Evolutionary conservation across 1,140 invertebrate species (phyloP).

Genomic region (Pseudomyrmex flavicornis): DNA sequence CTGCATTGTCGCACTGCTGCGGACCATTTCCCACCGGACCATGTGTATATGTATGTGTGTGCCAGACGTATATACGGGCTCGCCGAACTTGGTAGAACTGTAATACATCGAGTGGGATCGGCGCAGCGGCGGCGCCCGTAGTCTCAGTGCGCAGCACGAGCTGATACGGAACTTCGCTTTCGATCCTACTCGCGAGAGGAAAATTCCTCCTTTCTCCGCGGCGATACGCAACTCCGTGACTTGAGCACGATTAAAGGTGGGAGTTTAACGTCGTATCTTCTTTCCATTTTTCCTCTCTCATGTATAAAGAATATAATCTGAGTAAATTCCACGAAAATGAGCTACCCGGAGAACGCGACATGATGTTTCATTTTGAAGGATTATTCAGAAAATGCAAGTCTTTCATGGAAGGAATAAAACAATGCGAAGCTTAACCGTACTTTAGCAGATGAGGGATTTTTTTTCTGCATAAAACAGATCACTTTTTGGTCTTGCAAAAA

Average conservation of each 20-base stretch:
- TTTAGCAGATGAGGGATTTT: no score
- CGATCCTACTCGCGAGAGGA: conserved; percentile 28
- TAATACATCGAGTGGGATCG: background rate
- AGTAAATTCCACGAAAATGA: conserved; percentile 4
- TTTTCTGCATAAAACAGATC: background rate
- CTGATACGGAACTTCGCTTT: conserved; percentile 45
- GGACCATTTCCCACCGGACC: conserved; percentile 48
- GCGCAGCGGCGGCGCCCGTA: background rate
- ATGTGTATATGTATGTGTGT: background rate
- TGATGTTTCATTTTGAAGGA: background rate
- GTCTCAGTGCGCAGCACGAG: conserved; percentile 2
- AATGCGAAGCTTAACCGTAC: background rate
- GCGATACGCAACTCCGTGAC: background rate
- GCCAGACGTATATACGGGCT: background rate
- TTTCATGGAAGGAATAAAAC: background rate
- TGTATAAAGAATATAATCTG: background rate
- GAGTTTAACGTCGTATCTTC: conserved; percentile 10
- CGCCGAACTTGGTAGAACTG: background rate
- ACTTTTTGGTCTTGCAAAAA: background rate
- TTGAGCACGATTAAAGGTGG: background rate
- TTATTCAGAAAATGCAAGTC: background rate
- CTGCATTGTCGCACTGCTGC: conserved; percentile 44
- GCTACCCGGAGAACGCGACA: background rate
- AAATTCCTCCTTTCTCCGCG: conserved; percentile 43
- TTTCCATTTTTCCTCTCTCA: conserved; percentile 16